phyloP scores from a whole-genome alignment of 2,888 invertebrate genomes.

The Furcula furcula region DNA sequence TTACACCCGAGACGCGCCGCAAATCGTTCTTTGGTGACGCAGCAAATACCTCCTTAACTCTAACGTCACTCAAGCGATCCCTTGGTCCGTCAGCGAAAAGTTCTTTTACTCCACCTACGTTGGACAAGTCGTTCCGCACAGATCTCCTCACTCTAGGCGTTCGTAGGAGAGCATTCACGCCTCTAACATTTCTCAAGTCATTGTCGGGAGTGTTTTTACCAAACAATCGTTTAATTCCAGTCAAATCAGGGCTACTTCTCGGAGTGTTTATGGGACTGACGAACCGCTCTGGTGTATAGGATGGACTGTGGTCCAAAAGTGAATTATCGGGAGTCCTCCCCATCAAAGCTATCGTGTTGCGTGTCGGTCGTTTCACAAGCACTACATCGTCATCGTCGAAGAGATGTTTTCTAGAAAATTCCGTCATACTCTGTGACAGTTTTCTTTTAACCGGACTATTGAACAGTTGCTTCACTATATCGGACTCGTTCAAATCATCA shows the following conservation, averaged over 20 bases:
- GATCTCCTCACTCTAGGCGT: conserved; percentile 51
- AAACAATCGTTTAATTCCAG: conserved; percentile 51
- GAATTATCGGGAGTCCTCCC: conserved; percentile 39
- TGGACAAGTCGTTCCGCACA: conserved; percentile 56
- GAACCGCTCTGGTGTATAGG: conserved; percentile 54
- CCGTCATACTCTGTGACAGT: conserved; percentile 73
- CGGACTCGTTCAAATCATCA: conserved; percentile 65
- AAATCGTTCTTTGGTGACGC: conserved; percentile 37
- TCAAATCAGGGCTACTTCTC: conserved; percentile 40
- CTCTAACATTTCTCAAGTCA: conserved; percentile 46
- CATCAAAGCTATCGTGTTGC: conserved; percentile 38
- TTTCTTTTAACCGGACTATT: conserved; percentile 74
- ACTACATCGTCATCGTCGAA: conserved; percentile 46
- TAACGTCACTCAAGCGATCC: conserved; percentile 44
- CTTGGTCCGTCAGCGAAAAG: conserved; percentile 54
- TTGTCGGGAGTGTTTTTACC: conserved; percentile 44
- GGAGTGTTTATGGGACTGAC: conserved; percentile 60
- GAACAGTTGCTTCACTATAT: conserved; percentile 68
- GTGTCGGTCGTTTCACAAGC: conserved; percentile 24
- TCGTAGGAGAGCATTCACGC: conserved; percentile 41
- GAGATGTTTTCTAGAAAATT: conserved; percentile 54
- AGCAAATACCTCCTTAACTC: conserved; percentile 57
- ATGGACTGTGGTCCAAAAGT: conserved; percentile 33
- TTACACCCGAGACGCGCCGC: conserved; percentile 47
- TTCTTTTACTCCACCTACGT: conserved; percentile 61